Base-by-base conservation (phyloP, 2,113 vertebrate species). In the Percopsis transmontana region DNA sequence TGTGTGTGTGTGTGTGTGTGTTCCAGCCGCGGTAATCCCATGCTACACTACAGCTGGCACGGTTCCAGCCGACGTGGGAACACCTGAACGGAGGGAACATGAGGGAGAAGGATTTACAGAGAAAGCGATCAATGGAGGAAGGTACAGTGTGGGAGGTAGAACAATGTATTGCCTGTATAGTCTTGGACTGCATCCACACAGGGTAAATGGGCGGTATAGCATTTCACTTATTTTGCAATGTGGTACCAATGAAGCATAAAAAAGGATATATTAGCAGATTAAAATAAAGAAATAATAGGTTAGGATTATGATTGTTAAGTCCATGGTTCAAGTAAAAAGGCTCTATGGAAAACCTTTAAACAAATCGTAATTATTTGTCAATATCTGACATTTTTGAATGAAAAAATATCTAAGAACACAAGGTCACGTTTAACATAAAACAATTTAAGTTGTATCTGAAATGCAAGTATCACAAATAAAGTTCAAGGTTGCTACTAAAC, bases 21-120 rank as follows among this genome's bases (percentile, higher is more conserved):
- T 59, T 83, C 61, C 63, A 66, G 68, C 62, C 24, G 27, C 60
- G 77, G 82, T 82, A 87, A 89, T 83, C 83, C 78, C 73, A 82
- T 52, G 50, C 80, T 81, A 19, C 62, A 71, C 78, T 33, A 33
- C 27, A 4, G 27, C 27, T 85, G 85, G 82, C 88, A 71, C 48
- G 5, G 69, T 54, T 84, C 81, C 87, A 86, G 76, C 76, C 88
- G 74, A 80, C 77, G 83, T 70, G 76, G 76, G 77, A 86, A 88
- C 80, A 77, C 60, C 70, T 72, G 81, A 82, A 83, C 77, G 72
- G 79, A 88, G 84, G 81, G 86, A 69, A 74, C 76, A 62, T 60
- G 52, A 80, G 82, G 81, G 73, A 84, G 58, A 77, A 65, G 78
- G 81, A 81, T 81, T 84, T 84, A 77, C 64, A 73, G 72, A 82